A percentile compares a stretch with the other conserved stretches of the same genome.
These are phyloP conservation scores for Physella acuta DNA, from an alignment of 1,140 invertebrate genomes.

Conservation along the genomic window DNA sequence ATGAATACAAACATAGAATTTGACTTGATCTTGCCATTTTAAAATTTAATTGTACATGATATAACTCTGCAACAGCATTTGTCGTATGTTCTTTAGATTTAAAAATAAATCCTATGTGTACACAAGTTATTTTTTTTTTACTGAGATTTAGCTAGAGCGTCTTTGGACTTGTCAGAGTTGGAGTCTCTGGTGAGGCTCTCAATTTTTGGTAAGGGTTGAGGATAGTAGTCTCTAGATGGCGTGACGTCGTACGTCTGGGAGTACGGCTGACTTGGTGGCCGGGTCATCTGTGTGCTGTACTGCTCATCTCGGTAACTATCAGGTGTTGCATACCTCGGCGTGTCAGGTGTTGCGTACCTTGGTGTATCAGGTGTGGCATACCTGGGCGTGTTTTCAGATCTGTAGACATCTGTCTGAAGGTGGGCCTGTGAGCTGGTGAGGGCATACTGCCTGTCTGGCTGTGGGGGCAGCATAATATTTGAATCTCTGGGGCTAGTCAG, in stretches of 20 bases:
- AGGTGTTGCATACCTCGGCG: background rate
- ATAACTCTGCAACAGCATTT: no score
- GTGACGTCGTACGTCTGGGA: background rate
- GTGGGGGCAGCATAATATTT: background rate
- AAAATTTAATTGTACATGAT: no score
- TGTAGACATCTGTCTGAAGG: background rate
- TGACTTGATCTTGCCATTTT: no score
- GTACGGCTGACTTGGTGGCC: background rate
- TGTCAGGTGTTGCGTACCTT: no score
- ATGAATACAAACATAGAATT: no score
- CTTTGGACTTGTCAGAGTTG: no score
- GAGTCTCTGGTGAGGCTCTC: slow-evolving; percentile 5
- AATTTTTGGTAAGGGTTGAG: slow-evolving; percentile 10
- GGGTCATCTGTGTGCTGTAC: background rate
- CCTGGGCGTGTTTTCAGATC: background rate
- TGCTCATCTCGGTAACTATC: background rate
- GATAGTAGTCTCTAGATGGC: background rate
- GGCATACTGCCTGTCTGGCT: background rate
- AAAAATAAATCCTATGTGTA: no score
- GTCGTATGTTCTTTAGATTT: no score
- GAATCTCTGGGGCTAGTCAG: background rate
- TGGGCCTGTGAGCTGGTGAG: background rate
- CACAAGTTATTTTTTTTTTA: no score
- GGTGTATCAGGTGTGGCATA: no score
- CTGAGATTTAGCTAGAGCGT: no score